Evolutionary conservation across 2,113 vertebrate species (phyloP), one percentile per base, ranked within the genome.

Genomic region (Electrona antarctica): DNA sequence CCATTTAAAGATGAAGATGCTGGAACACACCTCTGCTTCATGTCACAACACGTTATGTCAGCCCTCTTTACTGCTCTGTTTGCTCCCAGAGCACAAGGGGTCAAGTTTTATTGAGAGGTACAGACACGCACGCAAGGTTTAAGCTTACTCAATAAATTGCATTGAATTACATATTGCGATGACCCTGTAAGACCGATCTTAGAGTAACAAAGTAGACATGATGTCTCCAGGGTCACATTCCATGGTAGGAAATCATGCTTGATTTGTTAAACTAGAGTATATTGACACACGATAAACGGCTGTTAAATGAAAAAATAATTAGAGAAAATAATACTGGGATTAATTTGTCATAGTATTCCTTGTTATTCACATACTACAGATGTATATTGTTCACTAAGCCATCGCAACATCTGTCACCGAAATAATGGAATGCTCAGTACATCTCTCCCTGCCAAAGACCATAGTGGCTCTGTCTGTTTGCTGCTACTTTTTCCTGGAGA

Each of bases 401-500:
- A 13, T 13, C 47, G 21, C n/a, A 80, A 69, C 79, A 78, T 81
- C 75, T 79, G 72, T 76, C 81, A 61, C 41, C 12, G 52, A 67
- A 58, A 66, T 60, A 75, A 52, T 33, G 64, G 49, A 33, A 59
- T 69, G 49, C 67, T 61, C 45, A 55, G 60, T 66, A 72, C 15
- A 10, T 60, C 1, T 21, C 64, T 9, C 4, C 1, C 14, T 72
- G 80, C 82, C 89, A 85, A 71, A 50, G 64, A 64, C 63, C 63
- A 54, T 49, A 8, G 3, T 6, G 45, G 55, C 52, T 54, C 54
- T 51, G 56, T 85, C 62, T 81, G 76, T 71, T 65, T 76, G 74
- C 67, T 76, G 66, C 67, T 77, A 73, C 76, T 84, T 79, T 41
- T 83, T 86, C 83, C 81, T 80, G 70, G 78, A 84, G 29, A 78